A percentile compares a stretch with the other conserved stretches of the same genome.
phyloP scores from a whole-genome alignment of 2,888 invertebrate genomes.

The Baronia brevicornis region DNA sequence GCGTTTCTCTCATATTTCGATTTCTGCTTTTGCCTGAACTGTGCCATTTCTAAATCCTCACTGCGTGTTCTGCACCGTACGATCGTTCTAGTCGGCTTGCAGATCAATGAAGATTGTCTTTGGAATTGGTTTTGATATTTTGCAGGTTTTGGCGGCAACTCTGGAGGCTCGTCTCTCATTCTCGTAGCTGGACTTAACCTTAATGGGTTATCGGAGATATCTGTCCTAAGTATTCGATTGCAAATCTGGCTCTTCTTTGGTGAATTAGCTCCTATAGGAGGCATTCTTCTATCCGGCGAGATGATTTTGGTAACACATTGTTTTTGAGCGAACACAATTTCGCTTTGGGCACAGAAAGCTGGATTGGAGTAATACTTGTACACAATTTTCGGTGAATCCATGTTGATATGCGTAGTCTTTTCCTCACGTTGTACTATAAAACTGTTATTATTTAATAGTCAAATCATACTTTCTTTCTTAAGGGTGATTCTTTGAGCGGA shows the following conservation, averaged over 20 bases:
- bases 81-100: slow-evolving; percentile 61
- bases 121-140: slow-evolving; percentile 58
- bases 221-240: slow-evolving; percentile 63
- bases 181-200: slow-evolving; percentile 50
- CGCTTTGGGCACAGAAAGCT: slow-evolving; percentile 86
- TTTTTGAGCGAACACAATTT: slow-evolving; percentile 69
- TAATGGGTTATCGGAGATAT: slow-evolving; percentile 65
- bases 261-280: slow-evolving; percentile 62
- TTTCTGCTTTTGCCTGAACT: slow-evolving; percentile 43
- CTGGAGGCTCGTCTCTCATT: slow-evolving; percentile 54
- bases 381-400: slow-evolving; percentile 71
- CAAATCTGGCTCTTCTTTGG: slow-evolving; percentile 52
- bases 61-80: slow-evolving; percentile 51
- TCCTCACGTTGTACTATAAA: slow-evolving; percentile 23
- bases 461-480: slow-evolving; percentile 35
- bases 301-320: slow-evolving; percentile 47
- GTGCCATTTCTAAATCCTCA: slow-evolving; percentile 68
- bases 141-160: slow-evolving; percentile 58
- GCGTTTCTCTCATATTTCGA: slow-evolving; percentile 44
- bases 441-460: slow-evolving; percentile 13
- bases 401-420: slow-evolving; percentile 44
- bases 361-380: slow-evolving; percentile 85
- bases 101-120: slow-evolving; percentile 61
- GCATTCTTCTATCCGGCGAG: slow-evolving; percentile 49
- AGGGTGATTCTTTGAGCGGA: slow-evolving; percentile 41